phyloP scores from a whole-genome alignment of 2,797 vertebrate species.

The Anguilla megastoma region DNA sequence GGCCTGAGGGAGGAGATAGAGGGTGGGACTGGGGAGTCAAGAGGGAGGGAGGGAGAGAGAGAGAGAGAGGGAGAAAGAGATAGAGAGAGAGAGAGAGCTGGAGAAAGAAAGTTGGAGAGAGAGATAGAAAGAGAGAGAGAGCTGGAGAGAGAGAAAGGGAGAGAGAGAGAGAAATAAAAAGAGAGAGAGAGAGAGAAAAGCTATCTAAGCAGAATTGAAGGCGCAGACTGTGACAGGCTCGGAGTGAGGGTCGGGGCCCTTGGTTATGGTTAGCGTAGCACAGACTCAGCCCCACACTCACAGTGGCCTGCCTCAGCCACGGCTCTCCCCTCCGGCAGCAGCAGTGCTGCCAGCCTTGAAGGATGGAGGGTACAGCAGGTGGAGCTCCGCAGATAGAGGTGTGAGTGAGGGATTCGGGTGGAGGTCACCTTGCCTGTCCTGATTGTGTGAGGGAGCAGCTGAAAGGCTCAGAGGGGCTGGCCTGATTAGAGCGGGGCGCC shows the following conservation, averaged over 20 bases:
- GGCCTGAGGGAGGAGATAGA: background rate
- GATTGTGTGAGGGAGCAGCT: conserved; percentile 51
- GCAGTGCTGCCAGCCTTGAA: background rate
- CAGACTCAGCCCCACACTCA: conserved; percentile 42
- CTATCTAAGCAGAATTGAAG: background rate
- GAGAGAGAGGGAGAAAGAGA: no score
- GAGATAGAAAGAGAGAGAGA: background rate
- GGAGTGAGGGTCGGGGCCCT: background rate
- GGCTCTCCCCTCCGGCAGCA: conserved; percentile 47
- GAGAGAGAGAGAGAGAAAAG: background rate
- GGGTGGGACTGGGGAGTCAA: background rate
- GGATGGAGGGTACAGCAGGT: conserved; percentile 15
- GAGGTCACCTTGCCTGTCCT: conserved; percentile 71
- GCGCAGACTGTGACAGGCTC: background rate
- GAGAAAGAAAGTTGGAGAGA: no score
- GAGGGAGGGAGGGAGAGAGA: background rate
- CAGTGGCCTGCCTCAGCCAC: conserved; percentile 51
- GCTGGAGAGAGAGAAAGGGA: background rate
- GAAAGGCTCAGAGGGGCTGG: conserved; percentile 55
- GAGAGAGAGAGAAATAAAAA: background rate
- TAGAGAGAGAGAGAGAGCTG: no score
- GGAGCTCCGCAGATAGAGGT: conserved; percentile 60
- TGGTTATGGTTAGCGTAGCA: conserved; percentile 32
- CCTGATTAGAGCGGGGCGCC: conserved; percentile 54
- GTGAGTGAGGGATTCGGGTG: conserved; percentile 63